phyloP scores from a whole-genome alignment of 2,888 invertebrate species.

The Parnassius apollo region DNA sequence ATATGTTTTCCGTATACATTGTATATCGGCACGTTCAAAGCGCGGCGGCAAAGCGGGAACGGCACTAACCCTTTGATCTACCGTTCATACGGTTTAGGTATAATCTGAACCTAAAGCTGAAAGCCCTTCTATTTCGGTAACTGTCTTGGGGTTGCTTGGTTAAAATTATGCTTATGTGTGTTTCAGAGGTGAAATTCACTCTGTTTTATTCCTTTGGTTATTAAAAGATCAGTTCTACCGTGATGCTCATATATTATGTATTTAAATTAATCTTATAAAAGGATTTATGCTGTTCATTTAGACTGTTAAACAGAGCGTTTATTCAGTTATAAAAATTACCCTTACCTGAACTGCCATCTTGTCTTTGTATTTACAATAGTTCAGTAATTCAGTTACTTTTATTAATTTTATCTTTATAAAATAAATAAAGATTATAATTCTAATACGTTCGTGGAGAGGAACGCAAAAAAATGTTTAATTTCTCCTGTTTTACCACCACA shows the following conservation, averaged over 20 bases:
- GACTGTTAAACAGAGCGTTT: not conserved
- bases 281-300: not conserved
- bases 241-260: constrained; percentile 3
- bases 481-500: too few species aligned
- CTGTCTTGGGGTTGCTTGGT: constrained; percentile 50
- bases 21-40: constrained; percentile 59
- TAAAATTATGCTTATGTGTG: constrained; percentile 29
- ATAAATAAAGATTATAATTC: too few species aligned
- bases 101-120: constrained; percentile 39
- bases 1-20: constrained; percentile 36
- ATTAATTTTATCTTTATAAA: too few species aligned
- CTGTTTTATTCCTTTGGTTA: constrained; percentile 16
- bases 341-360: too few species aligned
- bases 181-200: constrained; percentile 10
- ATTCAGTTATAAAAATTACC: not conserved
- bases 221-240: constrained; percentile 14
- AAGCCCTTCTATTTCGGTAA: constrained; percentile 65
- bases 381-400: too few species aligned
- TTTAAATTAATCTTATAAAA: constrained; percentile 1
- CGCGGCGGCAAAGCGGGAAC: constrained; percentile 41
- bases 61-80: constrained; percentile 62
- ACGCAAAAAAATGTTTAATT: too few species aligned
- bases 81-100: constrained; percentile 46
- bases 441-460: too few species aligned
- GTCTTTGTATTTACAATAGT: too few species aligned